These are phyloP conservation scores for Pachyseris speciosa DNA, from an alignment of 64 coral and sea anemone species.

Conservation along the genomic window DNA sequence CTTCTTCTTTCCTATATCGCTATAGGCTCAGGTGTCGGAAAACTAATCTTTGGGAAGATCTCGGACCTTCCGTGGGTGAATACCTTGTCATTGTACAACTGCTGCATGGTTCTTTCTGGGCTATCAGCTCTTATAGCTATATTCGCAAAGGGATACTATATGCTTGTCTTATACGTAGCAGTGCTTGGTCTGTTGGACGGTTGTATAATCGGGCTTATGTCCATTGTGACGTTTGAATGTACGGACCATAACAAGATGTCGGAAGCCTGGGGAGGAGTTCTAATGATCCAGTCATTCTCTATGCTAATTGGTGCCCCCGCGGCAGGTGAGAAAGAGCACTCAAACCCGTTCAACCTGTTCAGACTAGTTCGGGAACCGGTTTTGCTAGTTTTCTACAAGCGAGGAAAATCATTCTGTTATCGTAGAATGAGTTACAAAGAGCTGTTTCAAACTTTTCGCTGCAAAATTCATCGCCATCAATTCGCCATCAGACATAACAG, in stretches of 20 bases:
- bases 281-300: constrained; percentile 88
- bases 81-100: constrained; percentile 74
- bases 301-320: constrained; percentile 89
- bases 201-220: constrained; percentile 95
- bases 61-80: constrained; percentile 75
- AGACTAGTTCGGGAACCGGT: too few relatives aligned
- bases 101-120: constrained; percentile 88
- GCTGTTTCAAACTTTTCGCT: too few relatives aligned
- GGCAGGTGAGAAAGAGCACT: constrained; percentile 68
- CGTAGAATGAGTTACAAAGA: too few relatives aligned
- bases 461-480: too few relatives aligned
- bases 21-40: constrained; percentile 78
- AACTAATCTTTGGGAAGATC: constrained; percentile 89
- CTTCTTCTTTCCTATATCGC: constrained; percentile 90
- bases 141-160: constrained; percentile 59
- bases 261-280: constrained; percentile 86
- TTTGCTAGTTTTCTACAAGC: too few relatives aligned
- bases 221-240: constrained; percentile 96
- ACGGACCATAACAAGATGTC: constrained; percentile 78
- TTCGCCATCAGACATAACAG: too few relatives aligned
- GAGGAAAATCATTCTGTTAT: too few relatives aligned
- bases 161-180: constrained; percentile 83
- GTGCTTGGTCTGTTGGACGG: constrained; percentile 86
- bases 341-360: too few relatives aligned
- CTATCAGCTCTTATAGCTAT: constrained; percentile 72